phyloP scores from a whole-genome alignment of 1,140 invertebrate species.

The Drosophila bocki region DNA sequence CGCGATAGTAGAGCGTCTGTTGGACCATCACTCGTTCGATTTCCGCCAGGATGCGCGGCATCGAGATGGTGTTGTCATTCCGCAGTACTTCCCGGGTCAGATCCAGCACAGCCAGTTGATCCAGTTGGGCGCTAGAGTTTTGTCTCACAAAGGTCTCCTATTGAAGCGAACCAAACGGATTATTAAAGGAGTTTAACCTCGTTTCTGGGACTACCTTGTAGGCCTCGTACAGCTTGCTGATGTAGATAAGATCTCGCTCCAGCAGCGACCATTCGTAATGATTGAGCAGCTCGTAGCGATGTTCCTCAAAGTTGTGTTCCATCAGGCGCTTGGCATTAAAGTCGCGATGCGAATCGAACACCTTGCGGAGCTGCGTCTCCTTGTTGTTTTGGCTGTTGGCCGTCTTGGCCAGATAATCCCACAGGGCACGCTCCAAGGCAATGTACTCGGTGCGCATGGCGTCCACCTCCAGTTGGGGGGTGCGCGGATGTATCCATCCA shows the following conservation, averaged over 20 bases:
- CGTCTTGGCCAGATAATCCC: constrained; percentile 71
- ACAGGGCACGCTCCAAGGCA: constrained; percentile 67
- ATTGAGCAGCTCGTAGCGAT: constrained; percentile 65
- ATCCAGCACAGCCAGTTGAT: constrained; percentile 87
- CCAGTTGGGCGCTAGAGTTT: constrained; percentile 47
- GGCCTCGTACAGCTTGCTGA: constrained; percentile 69
- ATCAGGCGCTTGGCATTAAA: constrained; percentile 62
- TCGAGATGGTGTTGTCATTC: constrained; percentile 76
- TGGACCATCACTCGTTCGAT: constrained; percentile 75
- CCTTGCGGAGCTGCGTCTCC: constrained; percentile 69
- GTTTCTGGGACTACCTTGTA: constrained; percentile 58
- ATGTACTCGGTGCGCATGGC: constrained; percentile 87
- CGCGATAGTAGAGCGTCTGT: constrained; percentile 88
- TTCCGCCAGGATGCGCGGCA: constrained; percentile 71
- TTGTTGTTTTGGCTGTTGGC: constrained; percentile 64
- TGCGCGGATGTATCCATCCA: constrained; percentile 20
- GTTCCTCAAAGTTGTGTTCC: constrained; percentile 38
- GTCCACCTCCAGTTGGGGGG: constrained; percentile 85
- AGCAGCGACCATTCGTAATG: constrained; percentile 81
- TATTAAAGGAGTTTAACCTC: neutral
- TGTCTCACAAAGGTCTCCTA: constrained; percentile 37
- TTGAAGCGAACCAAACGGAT: neutral
- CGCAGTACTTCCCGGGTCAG: constrained; percentile 87
- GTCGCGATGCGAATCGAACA: constrained; percentile 67
- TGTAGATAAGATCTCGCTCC: constrained; percentile 62